Evolutionary conservation across 2,888 invertebrate genomes (phyloP).

Genomic region (Erannis defoliaria): DNA sequence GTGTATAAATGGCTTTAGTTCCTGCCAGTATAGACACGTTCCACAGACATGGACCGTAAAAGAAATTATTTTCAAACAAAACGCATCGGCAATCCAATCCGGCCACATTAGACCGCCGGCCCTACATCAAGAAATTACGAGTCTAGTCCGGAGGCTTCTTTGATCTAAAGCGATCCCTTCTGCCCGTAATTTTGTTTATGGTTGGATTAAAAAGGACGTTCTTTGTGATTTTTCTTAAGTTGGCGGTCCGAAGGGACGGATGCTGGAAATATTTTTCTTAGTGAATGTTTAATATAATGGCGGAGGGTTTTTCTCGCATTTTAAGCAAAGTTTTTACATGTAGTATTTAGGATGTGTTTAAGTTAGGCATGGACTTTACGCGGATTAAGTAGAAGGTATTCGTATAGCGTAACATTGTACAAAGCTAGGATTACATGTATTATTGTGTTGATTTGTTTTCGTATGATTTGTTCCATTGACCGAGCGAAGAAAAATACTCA

Average conservation of each 20-base stretch:
- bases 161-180: conserved; percentile 42
- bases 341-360: neutral
- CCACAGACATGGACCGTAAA: neutral
- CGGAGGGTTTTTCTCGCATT: conserved; percentile 35
- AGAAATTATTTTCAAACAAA: conserved; percentile 1
- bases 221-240: conserved; percentile 58
- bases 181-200: conserved; percentile 70
- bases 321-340: conserved; percentile 2
- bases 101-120: neutral
- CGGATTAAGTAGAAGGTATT: no score
- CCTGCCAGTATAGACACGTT: no score
- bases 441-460: no score
- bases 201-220: conserved; percentile 68
- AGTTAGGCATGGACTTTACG: no score
- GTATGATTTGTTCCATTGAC: no score
- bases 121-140: conserved; percentile 19
- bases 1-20: no score
- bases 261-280: conserved; percentile 50
- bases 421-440: no score
- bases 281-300: conserved; percentile 57
- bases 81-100: conserved; percentile 13
- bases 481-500: no score
- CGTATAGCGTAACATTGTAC: no score
- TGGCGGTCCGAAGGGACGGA: conserved; percentile 48
- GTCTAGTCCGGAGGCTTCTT: conserved; percentile 14